Conservation (phyloP, 2,888 invertebrate species). For the Ephialtes manifestator region DNA sequence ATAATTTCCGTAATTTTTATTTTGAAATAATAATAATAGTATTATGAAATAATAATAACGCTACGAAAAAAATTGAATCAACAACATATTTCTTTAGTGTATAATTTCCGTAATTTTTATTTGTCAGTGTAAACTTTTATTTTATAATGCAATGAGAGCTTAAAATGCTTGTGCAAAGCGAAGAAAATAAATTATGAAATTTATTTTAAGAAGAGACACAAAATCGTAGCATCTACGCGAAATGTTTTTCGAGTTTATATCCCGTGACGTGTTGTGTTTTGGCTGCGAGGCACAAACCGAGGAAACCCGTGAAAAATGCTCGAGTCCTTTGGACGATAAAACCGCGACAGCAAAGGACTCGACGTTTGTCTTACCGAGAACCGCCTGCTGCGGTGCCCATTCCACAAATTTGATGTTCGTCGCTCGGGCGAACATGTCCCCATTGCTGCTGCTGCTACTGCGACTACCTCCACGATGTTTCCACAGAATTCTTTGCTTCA, state of each 20-base stretch:
- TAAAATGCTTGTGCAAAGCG: too few relatives aligned
- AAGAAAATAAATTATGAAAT: too few relatives aligned
- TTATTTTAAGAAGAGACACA: not conserved
- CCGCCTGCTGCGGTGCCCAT: constrained; percentile 84
- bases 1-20: too few relatives aligned
- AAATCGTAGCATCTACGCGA: not conserved
- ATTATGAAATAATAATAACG: too few relatives aligned
- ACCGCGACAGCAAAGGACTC: constrained; percentile 62
- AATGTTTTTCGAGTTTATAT: constrained; percentile 15
- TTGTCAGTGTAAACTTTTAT: too few relatives aligned
- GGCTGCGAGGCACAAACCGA: not conserved
- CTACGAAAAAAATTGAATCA: too few relatives aligned
- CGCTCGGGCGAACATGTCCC: constrained; percentile 77
- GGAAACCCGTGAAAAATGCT: constrained; percentile 9
- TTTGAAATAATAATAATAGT: too few relatives aligned
- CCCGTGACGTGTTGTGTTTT: not conserved
- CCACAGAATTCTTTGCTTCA: constrained; percentile 85
- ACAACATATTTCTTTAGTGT: too few relatives aligned
- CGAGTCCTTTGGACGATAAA: constrained; percentile 41
- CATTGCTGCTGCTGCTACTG: constrained; percentile 35
- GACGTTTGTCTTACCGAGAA: constrained; percentile 81
- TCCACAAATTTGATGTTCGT: constrained; percentile 84
- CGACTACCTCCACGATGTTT: constrained; percentile 79
- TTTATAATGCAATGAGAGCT: too few relatives aligned
- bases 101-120: too few relatives aligned